Evolutionary conservation across 2,113 vertebrate genomes (phyloP).

Genomic region (Corythornis vintsioides): DNA sequence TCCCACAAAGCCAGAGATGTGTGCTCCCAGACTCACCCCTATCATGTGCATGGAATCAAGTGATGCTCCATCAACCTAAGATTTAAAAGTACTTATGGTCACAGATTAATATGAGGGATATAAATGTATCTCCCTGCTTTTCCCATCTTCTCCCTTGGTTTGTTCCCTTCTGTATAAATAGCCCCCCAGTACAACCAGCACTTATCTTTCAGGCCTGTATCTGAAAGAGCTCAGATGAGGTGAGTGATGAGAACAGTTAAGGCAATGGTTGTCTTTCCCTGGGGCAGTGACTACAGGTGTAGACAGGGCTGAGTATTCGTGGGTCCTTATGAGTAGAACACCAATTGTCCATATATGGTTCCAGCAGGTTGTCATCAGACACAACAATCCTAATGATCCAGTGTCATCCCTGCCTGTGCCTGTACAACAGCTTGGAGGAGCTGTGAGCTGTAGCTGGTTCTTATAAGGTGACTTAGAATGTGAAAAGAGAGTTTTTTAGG

Average conservation of each 20-base stretch:
- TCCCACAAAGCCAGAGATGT: constrained; percentile 90
- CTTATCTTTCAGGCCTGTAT: fast-evolving
- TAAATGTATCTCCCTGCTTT: background rate
- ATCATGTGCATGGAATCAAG: constrained; percentile 87
- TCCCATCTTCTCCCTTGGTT: no score
- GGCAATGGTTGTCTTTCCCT: background rate
- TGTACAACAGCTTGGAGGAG: background rate
- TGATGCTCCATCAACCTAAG: constrained; percentile 81
- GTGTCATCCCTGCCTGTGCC: background rate
- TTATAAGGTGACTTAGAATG: background rate
- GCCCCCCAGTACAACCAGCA: background rate
- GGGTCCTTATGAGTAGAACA: background rate
- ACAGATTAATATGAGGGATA: background rate
- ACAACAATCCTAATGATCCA: background rate
- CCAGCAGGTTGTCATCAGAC: background rate
- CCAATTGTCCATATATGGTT: background rate
- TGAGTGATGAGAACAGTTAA: background rate
- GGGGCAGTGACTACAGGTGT: background rate
- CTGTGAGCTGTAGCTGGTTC: background rate
- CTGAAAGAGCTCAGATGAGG: background rate
- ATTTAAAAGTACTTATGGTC: background rate
- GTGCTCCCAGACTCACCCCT: constrained; percentile 93
- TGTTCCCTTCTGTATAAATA: background rate
- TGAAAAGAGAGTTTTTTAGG: background rate
- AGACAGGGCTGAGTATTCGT: background rate